Evolutionary conservation across 1,140 invertebrate genomes (phyloP), one percentile per base, ranked within the genome.

Genomic region (Prorops nasuta): DNA sequence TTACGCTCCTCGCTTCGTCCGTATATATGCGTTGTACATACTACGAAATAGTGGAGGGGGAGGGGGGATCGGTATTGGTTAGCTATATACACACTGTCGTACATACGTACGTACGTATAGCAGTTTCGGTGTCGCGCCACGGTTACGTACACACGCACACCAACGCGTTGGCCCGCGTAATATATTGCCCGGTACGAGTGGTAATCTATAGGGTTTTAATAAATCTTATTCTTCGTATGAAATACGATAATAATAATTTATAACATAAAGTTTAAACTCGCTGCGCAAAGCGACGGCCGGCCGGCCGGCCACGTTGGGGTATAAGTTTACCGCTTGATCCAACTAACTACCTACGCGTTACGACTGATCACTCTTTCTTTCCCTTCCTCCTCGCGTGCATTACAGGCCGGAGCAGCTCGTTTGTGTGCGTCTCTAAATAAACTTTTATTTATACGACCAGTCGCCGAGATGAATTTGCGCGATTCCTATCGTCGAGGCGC

Each of bases 241-340:
- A 72, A 76, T 74, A 76, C 69, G 69, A 66, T 74, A 76, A 74
- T 76, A 72, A 76, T 72, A 74, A 74, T 75, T 75, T 74, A 75
- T 67, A 71, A 69, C 63, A 59, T 68, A 69, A 70, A 73, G 69
- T 72, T 69, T 70, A 71, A 73, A 66, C 58, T 66, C 63, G 56
- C 54, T 60, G 6, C 12, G 56, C 51, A 63, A 66, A 68, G 56
- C 56, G 47, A 46, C 49, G 54, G n/a, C n/a, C n/a, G n/a, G n/a
- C n/a, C n/a, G n/a, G n/a, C n/a, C n/a, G n/a, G n/a, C n/a, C n/a
- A n/a, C n/a, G n/a, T n/a, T n/a, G n/a, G n/a, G n/a, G n/a, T n/a
- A n/a, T n/a, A n/a, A n/a, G n/a, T n/a, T n/a, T n/a, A n/a, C n/a
- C n/a, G n/a, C n/a, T n/a, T n/a, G 44, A 16, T 42, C 19, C 22